Conservation (phyloP, 1,140 invertebrate species). For the Dreissena rostriformis region DNA sequence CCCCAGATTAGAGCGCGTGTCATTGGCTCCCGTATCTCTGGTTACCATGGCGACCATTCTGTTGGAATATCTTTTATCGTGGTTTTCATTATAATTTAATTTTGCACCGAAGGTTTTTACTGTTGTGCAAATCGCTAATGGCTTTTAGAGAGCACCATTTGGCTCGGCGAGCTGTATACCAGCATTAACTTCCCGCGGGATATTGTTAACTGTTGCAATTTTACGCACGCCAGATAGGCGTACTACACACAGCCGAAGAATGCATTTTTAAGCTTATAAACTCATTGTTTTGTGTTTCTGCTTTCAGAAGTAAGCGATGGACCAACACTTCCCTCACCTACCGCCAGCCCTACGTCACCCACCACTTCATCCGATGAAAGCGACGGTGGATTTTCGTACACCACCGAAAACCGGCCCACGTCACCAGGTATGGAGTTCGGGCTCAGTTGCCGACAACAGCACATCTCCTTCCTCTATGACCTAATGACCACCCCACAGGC, state of each 20-base stretch:
- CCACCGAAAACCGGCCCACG: conserved; percentile 48
- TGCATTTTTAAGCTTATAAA: too few species aligned
- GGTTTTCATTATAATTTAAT: conserved; percentile 54
- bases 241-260: too few species aligned
- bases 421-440: conserved; percentile 48
- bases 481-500: conserved; percentile 45
- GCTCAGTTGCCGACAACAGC: conserved; percentile 40
- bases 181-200: too few species aligned
- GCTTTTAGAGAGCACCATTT: too few species aligned
- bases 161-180: too few species aligned
- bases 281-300: neutral
- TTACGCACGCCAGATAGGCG: too few species aligned
- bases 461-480: conserved; percentile 54
- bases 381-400: conserved; percentile 51
- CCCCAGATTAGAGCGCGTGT: conserved; percentile 50
- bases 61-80: conserved; percentile 39
- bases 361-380: conserved; percentile 48
- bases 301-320: conserved; percentile 24
- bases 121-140: too few species aligned
- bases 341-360: conserved; percentile 37
- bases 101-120: conserved; percentile 25
- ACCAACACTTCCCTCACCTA: conserved; percentile 21
- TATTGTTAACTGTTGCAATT: too few species aligned
- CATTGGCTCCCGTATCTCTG: conserved; percentile 46
- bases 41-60: conserved; percentile 49